Base-by-base conservation (phyloP, 2,888 invertebrate genomes). In the Cyclophora albipunctata region DNA sequence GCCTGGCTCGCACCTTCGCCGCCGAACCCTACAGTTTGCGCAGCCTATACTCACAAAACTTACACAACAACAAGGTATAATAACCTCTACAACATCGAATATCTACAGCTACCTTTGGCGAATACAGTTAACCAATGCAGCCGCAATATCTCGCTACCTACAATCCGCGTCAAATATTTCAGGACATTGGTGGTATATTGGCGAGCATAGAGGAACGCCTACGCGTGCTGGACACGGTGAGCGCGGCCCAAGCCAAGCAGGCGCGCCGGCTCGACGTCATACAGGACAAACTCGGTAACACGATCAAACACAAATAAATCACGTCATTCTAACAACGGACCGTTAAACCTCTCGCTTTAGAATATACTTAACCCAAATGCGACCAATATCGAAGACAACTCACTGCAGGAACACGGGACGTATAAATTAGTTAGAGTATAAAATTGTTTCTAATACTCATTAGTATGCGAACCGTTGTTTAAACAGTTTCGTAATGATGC, bases 1-100 rank as follows among this genome's bases (percentile, higher is more conserved):
- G 77, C 75, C 67, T 85, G 84, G 87, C 84, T 81, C 82, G 84
- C 74, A 71, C 79, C 64, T 81, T 84, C 78, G 81, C 82, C 59
- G 70, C 81, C 57, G 84, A 82, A 63, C 66, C 73, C 48, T 75
- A 81, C 71, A 69, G 60, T 63, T 64, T 81, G 59, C 76, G 84
- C 46, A 37, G 37, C 4, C 57, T 74, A 44, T 77, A 84, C 64
- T 55, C 76, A 52, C 71, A 73, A 51, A 77, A 69, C 64, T 63
- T 73, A 57, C 74, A 84, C 59, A 78, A 66, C 54, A 66, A 73
- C 56, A 81, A 85, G 82, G 86, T 86, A 71, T 62, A 20, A 20
- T 20, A 20, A 20, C 20, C 20, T 20, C 20, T 20, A 52, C 57
- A 56, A 34, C 46, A 40, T 40, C 34, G 35, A 7, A 51, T 34